A percentile compares a stretch with the other conserved stretches of the same genome.
These are phyloP conservation scores for Psilopogon haemacephalus DNA, from an alignment of 2,113 vertebrate species.

Conservation along the genomic window DNA sequence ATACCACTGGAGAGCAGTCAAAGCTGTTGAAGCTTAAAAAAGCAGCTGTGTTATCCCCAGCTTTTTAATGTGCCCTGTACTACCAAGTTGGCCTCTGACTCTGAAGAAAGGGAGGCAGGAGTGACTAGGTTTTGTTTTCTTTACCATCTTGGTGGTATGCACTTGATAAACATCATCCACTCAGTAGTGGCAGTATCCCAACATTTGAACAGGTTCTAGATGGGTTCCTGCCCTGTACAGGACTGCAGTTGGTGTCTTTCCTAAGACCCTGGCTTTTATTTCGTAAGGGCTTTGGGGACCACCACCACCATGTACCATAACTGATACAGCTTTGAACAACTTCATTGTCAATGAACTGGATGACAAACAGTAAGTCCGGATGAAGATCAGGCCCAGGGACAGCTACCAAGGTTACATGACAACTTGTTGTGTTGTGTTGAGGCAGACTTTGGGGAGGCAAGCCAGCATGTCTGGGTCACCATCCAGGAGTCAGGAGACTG, in stretches of 20 bases:
- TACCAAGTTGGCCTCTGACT: background rate
- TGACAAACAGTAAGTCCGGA: background rate
- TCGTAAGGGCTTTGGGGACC: background rate
- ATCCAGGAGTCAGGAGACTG: background rate
- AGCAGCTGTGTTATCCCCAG: background rate
- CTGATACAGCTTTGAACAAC: background rate
- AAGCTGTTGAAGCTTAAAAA: background rate
- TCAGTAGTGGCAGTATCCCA: background rate
- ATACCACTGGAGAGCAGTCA: background rate
- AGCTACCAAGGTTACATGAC: fast-evolving
- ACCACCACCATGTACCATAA: background rate
- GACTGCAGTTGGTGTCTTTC: background rate
- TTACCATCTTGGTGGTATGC: background rate
- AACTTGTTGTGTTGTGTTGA: fast-evolving
- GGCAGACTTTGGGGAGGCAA: background rate
- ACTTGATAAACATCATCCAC: background rate
- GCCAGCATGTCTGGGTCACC: background rate
- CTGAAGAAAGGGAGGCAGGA: background rate
- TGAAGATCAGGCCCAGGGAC: background rate
- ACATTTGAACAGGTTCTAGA: fast-evolving
- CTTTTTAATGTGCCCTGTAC: background rate
- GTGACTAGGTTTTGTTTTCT: background rate
- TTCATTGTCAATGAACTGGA: background rate
- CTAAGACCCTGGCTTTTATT: background rate
- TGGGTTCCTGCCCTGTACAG: fast-evolving